Evolutionary conservation across 2,113 vertebrate genomes (phyloP).

Genomic region (Atrichornis clamosus): DNA sequence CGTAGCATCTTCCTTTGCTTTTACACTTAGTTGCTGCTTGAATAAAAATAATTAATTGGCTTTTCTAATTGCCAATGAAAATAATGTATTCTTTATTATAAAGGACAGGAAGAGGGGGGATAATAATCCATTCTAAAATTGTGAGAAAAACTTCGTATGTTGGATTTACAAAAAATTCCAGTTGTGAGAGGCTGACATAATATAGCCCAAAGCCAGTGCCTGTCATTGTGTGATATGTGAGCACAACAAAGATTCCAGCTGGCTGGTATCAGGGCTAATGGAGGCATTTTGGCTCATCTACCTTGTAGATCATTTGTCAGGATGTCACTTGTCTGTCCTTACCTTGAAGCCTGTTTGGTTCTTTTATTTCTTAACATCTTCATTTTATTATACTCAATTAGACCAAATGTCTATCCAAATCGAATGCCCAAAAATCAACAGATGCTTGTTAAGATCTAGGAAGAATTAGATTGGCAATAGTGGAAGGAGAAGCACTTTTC

Average conservation of each 20-base stretch:
- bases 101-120: not conserved
- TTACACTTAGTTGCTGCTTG: not conserved
- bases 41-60: slow-evolving; percentile 14
- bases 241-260: slow-evolving; percentile 64
- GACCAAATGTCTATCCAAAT: not conserved
- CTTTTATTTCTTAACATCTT: slow-evolving; percentile 53
- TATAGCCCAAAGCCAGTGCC: slow-evolving; percentile 52
- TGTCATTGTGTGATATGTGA: slow-evolving; percentile 64
- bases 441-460: not conserved
- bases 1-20: not conserved
- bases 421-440: not conserved
- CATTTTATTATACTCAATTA: slow-evolving; percentile 33
- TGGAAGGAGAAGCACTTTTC: not conserved
- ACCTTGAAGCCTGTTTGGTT: slow-evolving; percentile 42
- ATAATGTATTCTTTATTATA: not conserved
- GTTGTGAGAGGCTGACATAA: slow-evolving; percentile 30
- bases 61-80: slow-evolving; percentile 17
- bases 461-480: not conserved
- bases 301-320: slow-evolving; percentile 45
- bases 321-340: slow-evolving; percentile 46
- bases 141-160: not conserved
- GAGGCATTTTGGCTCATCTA: slow-evolving; percentile 55
- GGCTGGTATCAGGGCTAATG: slow-evolving; percentile 61
- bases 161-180: slow-evolving; percentile 52
- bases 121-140: not conserved